Percentiles rank a stretch among this genome's conserved stretches.
These are phyloP conservation scores for Bothrops jararaca DNA, from an alignment of 2,113 vertebrate genomes.

Conservation along the genomic window DNA sequence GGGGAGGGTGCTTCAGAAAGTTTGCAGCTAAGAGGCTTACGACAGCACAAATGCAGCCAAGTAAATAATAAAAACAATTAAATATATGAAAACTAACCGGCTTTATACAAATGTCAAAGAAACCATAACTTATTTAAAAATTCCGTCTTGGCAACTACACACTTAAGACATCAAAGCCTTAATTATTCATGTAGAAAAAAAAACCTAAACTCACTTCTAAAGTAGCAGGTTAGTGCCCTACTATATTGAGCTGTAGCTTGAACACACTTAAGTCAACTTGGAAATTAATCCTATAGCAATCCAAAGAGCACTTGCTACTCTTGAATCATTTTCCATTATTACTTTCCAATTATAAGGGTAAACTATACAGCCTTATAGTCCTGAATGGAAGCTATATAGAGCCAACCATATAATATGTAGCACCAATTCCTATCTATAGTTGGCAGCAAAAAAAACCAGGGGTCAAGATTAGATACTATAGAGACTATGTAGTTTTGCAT, in stretches of 20 bases:
- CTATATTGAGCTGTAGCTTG: too few relatives aligned
- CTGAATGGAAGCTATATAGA: background rate
- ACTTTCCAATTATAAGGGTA: background rate
- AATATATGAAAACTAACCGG: slow-evolving; percentile 27
- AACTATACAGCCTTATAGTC: background rate
- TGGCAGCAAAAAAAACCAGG: background rate
- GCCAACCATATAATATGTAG: background rate
- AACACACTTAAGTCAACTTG: background rate
- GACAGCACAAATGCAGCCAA: slow-evolving; percentile 71
- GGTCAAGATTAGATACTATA: background rate
- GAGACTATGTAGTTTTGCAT: background rate
- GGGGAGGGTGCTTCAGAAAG: slow-evolving; percentile 76
- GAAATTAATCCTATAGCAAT: background rate
- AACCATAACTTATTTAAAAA: slow-evolving; percentile 54
- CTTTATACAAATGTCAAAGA: slow-evolving; percentile 27
- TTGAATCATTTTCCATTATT: background rate
- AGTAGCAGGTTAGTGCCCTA: background rate
- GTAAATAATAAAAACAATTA: slow-evolving; percentile 41
- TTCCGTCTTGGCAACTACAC: slow-evolving; percentile 35
- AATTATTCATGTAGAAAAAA: slow-evolving; percentile 48
- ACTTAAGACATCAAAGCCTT: slow-evolving; percentile 46
- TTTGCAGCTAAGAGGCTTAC: slow-evolving; percentile 73
- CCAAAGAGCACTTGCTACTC: background rate
- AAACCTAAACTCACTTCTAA: slow-evolving; percentile 40
- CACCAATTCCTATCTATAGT: background rate